Base-by-base conservation (phyloP, 2,888 invertebrate species). In the Eulithis testata region DNA sequence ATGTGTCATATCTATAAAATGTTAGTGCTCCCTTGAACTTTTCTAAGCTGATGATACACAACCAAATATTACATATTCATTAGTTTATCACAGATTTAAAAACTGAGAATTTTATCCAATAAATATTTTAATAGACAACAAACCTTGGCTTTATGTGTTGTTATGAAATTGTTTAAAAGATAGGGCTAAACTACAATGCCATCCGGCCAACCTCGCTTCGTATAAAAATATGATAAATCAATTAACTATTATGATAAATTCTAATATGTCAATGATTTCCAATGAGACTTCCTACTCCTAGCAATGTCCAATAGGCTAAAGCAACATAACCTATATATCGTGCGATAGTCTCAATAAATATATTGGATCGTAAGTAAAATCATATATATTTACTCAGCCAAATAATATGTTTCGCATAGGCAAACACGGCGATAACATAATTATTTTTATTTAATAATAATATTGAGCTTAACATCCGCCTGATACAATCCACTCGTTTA, bases 361-460 rank as follows among this genome's bases (percentile, higher is more conserved):
- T 3, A 43, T 12, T 36, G 11, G 51, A 43, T 12, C 43, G 27
- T 37, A 31, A 21, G n/a, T 49, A 8, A 49, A 12, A 37, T 55
- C n/a, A 21, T 2, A 21, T 21, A 21, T 52, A 53, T 51, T 37
- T 53, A 51, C 52, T 55, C 36, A 70, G 69, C 69, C 50, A 66
- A 78, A 74, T 74, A 77, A 77, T 78, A 77, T 66, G 78, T 78
- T 82, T 79, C 70, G 77, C 82, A 79, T 79, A 73, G 75, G 76
- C 76, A 77, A 80, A 80, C 71, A 75, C 61, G 49, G 63, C 69
- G 75, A 77, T 80, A 80, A 76, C 64, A 68, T 53, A 76, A 73
- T 76, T 69, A 63, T 68, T 66, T 67, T 68, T 31, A 63, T 55
- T 57, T 47, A 58, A 56, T 59, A 56, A 61, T 60, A 65, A 47